Evolutionary conservation across 2,113 vertebrate genomes (phyloP).

Genomic region (Crypturellus undulatus): DNA sequence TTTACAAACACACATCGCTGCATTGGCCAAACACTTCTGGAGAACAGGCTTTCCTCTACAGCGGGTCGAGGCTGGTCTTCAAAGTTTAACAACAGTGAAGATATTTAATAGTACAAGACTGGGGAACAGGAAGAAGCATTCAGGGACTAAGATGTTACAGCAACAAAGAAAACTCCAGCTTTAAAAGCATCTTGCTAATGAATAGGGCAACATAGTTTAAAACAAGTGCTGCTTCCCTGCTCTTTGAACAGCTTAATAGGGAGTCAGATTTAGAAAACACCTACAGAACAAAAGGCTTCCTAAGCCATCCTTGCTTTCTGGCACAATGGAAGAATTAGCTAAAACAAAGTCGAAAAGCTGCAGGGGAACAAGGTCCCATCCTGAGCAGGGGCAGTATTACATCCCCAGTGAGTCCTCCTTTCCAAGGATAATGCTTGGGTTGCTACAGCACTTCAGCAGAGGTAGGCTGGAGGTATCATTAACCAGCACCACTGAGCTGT

Average conservation of each 20-base stretch:
- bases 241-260: background rate
- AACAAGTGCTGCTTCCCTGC: background rate
- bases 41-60: background rate
- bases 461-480: accelerated
- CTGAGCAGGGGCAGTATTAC: background rate
- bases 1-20: too few relatives aligned
- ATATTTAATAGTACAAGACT: background rate
- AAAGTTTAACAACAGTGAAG: too few relatives aligned
- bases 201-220: background rate
- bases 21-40: background rate
- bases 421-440: background rate
- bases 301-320: background rate
- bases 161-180: background rate
- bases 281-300: background rate
- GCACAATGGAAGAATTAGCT: background rate
- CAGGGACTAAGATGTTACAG: background rate
- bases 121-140: background rate
- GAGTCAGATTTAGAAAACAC: background rate
- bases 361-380: accelerated
- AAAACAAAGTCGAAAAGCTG: background rate
- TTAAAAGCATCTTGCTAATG: background rate
- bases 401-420: background rate
- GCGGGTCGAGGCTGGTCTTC: background rate
- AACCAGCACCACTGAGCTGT: background rate
- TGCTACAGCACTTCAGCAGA: accelerated